These are phyloP conservation scores for Florisuga fusca DNA, from an alignment of 2,797 vertebrate species.

Conservation along the genomic window DNA sequence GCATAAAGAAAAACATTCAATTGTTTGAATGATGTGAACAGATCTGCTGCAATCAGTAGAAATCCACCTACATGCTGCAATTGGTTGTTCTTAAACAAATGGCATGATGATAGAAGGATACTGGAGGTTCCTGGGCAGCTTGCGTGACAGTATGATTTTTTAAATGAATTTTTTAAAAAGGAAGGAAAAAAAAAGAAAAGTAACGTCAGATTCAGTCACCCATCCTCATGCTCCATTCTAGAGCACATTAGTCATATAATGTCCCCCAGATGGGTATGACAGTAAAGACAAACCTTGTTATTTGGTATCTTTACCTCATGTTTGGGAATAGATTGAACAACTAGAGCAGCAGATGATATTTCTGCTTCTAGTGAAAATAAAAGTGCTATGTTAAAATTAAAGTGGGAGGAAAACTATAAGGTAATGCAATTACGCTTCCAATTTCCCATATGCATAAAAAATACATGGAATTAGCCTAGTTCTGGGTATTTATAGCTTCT, in stretches of 20 bases:
- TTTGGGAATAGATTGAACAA: neutral
- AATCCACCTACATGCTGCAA: neutral
- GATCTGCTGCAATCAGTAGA: neutral
- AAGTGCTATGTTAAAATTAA: neutral
- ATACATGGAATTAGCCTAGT: neutral
- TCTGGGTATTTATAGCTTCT: neutral
- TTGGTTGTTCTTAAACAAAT: neutral
- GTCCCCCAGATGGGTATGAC: neutral
- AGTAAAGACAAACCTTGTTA: neutral
- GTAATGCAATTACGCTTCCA: neutral
- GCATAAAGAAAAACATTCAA: neutral
- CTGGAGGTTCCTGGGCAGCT: neutral
- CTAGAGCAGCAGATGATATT: neutral
- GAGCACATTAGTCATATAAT: neutral
- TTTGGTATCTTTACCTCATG: conserved; percentile 14
- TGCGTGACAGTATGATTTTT: neutral
- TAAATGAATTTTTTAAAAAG: neutral
- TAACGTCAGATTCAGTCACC: neutral
- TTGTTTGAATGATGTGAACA: neutral
- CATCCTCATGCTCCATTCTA: neutral
- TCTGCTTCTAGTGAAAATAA: neutral
- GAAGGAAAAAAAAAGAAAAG: neutral
- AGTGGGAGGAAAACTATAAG: neutral
- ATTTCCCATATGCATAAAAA: neutral
- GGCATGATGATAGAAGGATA: neutral